Evolutionary conservation across 1,140 invertebrate genomes (phyloP).

Genomic region (Hypsibius dujardini): DNA sequence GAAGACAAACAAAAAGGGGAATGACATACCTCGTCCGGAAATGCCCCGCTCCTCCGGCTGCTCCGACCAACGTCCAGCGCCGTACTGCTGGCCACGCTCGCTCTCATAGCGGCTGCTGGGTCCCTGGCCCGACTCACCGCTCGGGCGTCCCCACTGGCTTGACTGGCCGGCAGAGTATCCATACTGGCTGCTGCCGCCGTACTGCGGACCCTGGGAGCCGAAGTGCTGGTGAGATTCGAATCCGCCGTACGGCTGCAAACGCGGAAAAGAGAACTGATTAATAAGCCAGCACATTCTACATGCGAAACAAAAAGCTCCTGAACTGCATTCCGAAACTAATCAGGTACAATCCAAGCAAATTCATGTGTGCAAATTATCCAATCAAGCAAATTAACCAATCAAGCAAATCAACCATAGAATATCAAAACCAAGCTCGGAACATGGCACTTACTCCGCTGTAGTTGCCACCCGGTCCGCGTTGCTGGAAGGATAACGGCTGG

Average conservation of each 20-base stretch:
- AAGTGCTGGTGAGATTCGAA: neutral
- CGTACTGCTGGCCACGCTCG: neutral
- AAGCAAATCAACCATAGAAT: neutral
- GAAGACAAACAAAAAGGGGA: no score
- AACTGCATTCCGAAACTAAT: neutral
- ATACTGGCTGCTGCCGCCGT: neutral
- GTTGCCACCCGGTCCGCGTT: constrained; percentile 4
- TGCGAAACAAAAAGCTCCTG: neutral
- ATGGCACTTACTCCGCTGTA: constrained; percentile 3
- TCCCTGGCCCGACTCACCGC: neutral
- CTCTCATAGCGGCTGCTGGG: neutral
- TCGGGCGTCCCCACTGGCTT: neutral
- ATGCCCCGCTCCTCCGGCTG: no score
- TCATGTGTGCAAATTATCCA: neutral
- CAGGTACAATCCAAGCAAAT: neutral
- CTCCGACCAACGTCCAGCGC: no score
- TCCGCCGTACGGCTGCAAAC: constrained; percentile 15
- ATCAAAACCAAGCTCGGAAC: neutral
- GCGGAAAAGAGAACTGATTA: neutral
- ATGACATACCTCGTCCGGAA: no score
- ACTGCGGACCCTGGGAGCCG: neutral
- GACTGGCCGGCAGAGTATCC: neutral
- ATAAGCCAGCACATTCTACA: neutral
- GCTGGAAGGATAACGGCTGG: neutral
- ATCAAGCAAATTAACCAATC: constrained; percentile 2